These are phyloP conservation scores for Creontiades dilutus DNA, from an alignment of 2,888 invertebrate species.

Conservation along the genomic window DNA sequence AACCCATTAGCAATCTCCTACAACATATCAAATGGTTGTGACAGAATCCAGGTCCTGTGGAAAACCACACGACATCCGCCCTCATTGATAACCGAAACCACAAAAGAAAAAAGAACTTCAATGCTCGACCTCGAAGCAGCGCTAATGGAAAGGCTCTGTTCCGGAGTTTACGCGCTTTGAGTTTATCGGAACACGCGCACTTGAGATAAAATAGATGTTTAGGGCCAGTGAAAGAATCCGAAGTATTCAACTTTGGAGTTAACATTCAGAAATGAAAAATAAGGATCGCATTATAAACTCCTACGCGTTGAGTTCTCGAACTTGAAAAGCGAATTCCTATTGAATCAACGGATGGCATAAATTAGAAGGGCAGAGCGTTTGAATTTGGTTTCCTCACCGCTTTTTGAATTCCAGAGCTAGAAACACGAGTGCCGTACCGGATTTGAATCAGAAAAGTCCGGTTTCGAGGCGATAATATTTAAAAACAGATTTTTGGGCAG, in stretches of 20 bases:
- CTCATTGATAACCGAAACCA: too few relatives aligned
- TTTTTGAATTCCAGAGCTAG: neutral
- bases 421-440: neutral
- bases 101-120: neutral
- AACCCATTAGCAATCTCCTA: too few relatives aligned
- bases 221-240: neutral
- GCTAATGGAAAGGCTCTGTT: conserved; percentile 4
- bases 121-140: neutral
- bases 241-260: neutral
- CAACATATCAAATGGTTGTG: too few relatives aligned
- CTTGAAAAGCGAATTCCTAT: neutral
- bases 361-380: neutral
- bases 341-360: neutral
- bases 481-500: neutral
- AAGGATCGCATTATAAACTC: neutral
- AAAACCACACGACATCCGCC: too few relatives aligned
- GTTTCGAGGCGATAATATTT: neutral
- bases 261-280: neutral
- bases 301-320: neutral
- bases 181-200: neutral
- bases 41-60: too few relatives aligned
- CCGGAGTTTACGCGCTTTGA: neutral
- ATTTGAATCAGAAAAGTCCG: neutral
- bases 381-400: conserved; percentile 18
- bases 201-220: neutral